phyloP scores from a whole-genome alignment of 2,797 vertebrate species.

The Hybognathus amarus region DNA sequence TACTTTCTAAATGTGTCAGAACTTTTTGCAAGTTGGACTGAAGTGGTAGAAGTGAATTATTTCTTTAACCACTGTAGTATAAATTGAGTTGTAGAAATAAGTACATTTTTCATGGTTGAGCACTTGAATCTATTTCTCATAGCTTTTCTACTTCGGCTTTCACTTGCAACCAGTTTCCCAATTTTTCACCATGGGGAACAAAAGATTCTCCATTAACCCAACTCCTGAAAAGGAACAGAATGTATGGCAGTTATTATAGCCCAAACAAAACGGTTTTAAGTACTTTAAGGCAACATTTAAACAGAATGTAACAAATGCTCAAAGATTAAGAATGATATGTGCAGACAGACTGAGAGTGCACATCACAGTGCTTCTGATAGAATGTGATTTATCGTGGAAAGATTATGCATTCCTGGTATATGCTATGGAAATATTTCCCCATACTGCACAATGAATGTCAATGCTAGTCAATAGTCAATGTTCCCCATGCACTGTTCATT shows the following conservation, averaged over 20 bases:
- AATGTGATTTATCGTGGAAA: constrained; percentile 2
- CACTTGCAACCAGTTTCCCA: not conserved
- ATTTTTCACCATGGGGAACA: not conserved
- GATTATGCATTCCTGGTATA: constrained; percentile 1
- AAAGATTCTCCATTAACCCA: not conserved
- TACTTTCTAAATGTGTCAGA: not conserved
- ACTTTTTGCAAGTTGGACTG: not conserved
- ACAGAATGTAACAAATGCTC: constrained; percentile 8
- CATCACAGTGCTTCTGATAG: not conserved
- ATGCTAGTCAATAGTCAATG: constrained; percentile 3
- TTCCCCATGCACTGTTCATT: not conserved
- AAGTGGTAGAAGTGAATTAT: not conserved
- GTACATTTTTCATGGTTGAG: not conserved
- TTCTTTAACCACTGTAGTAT: not conserved
- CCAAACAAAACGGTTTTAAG: not conserved
- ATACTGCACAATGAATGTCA: constrained; percentile 1
- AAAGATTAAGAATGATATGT: constrained; percentile 12
- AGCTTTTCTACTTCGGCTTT: not conserved
- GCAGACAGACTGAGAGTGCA: not conserved
- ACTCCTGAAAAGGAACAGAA: constrained; percentile 8
- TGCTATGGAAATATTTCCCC: not conserved
- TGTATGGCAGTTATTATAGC: not conserved
- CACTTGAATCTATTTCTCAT: not conserved
- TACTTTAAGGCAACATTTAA: not conserved
- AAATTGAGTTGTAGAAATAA: not conserved